Percentiles rank a stretch among this genome's conserved stretches.
Conservation (phyloP, 2,888 invertebrate genomes). For the Drosophila austrosaltans region DNA sequence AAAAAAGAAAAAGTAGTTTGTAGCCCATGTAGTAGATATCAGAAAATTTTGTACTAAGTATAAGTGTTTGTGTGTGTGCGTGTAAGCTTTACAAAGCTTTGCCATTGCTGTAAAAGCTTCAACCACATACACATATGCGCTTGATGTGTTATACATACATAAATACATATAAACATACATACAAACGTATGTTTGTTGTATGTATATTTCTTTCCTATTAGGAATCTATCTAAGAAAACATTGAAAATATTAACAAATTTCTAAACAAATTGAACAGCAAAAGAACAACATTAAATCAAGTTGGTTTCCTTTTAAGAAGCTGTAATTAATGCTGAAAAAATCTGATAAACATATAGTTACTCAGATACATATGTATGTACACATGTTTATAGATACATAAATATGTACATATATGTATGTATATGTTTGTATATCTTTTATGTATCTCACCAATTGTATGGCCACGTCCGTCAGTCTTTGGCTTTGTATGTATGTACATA, state of each 20-base stretch:
- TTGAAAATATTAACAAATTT: slow-evolving; percentile 18
- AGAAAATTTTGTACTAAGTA: slow-evolving; percentile 8
- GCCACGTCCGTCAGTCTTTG: slow-evolving; percentile 28
- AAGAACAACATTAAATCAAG: slow-evolving; percentile 4
- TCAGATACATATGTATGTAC: neutral
- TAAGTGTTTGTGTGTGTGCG: neutral
- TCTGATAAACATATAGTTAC: neutral
- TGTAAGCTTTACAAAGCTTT: slow-evolving; percentile 40
- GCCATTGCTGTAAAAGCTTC: slow-evolving; percentile 54
- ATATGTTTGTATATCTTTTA: neutral
- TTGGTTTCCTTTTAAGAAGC: neutral
- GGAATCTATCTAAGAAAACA: slow-evolving; percentile 3
- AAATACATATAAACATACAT: neutral
- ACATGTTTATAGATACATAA: neutral
- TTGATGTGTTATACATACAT: neutral
- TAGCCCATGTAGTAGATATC: slow-evolving; percentile 27
- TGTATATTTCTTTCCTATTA: neutral
- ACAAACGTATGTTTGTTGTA: neutral
- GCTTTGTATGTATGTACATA: neutral
- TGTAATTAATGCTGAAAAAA: slow-evolving; percentile 7
- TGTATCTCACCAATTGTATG: slow-evolving; percentile 4
- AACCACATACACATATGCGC: slow-evolving; percentile 1
- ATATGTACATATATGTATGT: slow-evolving; percentile 1
- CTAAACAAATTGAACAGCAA: slow-evolving; percentile 9
- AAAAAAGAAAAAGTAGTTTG: slow-evolving; percentile 41